Evolutionary conservation across 2,113 vertebrate species (phyloP).

Genomic region (Oreamnos americanus): DNA sequence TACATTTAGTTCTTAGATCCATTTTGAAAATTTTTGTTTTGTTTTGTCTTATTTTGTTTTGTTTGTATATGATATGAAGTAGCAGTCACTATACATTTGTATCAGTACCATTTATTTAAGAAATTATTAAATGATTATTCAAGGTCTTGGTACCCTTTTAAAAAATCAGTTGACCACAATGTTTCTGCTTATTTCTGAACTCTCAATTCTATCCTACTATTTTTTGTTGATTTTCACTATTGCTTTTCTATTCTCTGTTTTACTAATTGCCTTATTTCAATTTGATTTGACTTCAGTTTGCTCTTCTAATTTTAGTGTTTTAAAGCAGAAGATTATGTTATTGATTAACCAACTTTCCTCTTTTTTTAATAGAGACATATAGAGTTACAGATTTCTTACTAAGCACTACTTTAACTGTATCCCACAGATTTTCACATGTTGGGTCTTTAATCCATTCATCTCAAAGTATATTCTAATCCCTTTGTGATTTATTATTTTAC

Average conservation of each 20-base stretch:
- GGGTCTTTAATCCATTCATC: not conserved
- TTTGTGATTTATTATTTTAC: not conserved
- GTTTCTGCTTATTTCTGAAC: not conserved
- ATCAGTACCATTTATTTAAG: not conserved
- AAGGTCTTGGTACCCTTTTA: not conserved
- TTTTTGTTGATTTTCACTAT: not conserved
- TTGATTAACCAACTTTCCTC: not conserved
- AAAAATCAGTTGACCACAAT: not conserved
- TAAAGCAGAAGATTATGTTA: not conserved
- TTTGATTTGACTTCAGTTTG: not conserved
- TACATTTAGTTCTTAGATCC: not conserved
- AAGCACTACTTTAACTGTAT: not conserved
- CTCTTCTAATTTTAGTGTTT: not conserved
- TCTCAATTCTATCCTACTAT: not conserved
- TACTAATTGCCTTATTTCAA: not conserved
- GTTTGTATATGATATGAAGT: not conserved
- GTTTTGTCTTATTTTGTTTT: not conserved
- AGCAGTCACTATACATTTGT: not conserved
- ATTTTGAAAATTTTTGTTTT: not conserved
- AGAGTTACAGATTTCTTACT: not conserved
- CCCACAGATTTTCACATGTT: not conserved
- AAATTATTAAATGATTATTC: not conserved
- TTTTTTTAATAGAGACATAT: not conserved
- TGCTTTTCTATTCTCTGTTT: not conserved
- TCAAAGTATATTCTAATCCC: not conserved